Percentiles rank a stretch among this genome's conserved stretches.
These are phyloP conservation scores for Limnephilus lunatus DNA, from an alignment of 2,888 invertebrate species.

Conservation along the genomic window DNA sequence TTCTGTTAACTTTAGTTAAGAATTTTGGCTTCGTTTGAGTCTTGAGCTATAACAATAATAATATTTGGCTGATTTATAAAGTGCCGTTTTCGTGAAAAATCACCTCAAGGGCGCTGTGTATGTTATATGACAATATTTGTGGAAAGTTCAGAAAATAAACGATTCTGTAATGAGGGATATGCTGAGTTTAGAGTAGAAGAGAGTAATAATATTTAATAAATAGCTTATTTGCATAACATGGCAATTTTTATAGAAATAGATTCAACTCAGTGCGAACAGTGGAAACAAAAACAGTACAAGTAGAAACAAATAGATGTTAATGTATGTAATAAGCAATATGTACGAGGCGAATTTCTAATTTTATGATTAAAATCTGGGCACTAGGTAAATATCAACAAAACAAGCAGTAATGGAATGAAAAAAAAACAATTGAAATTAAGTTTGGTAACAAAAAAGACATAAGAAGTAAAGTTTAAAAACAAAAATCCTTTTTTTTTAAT, in stretches of 20 bases:
- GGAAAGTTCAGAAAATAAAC: not conserved
- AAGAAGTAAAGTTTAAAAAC: not conserved
- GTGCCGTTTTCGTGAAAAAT: too few species aligned
- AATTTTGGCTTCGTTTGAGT: too few species aligned
- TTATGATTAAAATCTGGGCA: not conserved
- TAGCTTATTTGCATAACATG: too few species aligned
- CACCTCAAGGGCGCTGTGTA: too few species aligned
- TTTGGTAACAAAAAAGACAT: too few species aligned
- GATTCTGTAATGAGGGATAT: not conserved
- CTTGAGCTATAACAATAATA: too few species aligned
- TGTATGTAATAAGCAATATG: not conserved
- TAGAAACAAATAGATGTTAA: not conserved
- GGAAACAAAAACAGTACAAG: not conserved
- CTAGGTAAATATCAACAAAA: not conserved
- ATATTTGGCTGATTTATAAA: too few species aligned
- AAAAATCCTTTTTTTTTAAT: not conserved
- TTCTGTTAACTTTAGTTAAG: not conserved
- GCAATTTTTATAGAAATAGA: too few species aligned
- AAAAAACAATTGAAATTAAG: too few species aligned
- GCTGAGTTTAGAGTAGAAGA: not conserved
- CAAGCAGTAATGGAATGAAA: not conserved
- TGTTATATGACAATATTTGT: not conserved
- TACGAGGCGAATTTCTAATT: not conserved
- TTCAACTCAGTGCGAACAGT: not conserved
- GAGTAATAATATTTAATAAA: not conserved